Base-by-base conservation (phyloP, 2,797 vertebrate genomes). In the Pterois miles region DNA sequence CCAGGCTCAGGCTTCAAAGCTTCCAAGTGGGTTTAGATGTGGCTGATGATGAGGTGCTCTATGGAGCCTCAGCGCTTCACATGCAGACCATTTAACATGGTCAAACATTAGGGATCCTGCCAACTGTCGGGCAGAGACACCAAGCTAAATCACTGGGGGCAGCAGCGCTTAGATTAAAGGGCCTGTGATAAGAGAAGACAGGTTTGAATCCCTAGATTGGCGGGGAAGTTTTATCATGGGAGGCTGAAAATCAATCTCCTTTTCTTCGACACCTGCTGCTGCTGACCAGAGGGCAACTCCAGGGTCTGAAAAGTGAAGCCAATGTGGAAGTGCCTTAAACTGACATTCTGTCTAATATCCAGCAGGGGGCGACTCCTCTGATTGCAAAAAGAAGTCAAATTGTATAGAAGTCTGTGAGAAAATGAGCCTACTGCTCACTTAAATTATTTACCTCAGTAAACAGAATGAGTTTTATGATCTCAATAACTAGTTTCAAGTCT, bases 1-100 rank as follows among this genome's bases (percentile, higher is more conserved):
- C 93, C 92, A 38, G 86, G 84, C 75, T 93, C 80, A 65, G 20
- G 86, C 90, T 93, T 93, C 92, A 93, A 93, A 93, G 91, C 77
- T 29, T 53, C 54, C 25, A 59, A 72, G 46, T 50, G 77, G 81
- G 84, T 87, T 92, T 81, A 90, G 88, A 91, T 91, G 91, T 90
- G 88, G 89, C 76, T 71, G 76, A 65, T 31, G 81, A 89, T 69
- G 72, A 79, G 68, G 60, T 66, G 65, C 74, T 71, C 54, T 46
- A 6, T n/a, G 54, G 71, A 82, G 74, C 71, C 29, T 50, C 34
- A 1, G 27, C 20, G 65, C 74, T 82, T 84, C 82, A 78, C 58
- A 86, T 65, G 78, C 27, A 68, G 62, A 57, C 59, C 14, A 34
- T n/a, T 83, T 71, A 62, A 65, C 58, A 18, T 25, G 40, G 83